phyloP scores from a whole-genome alignment of 2,888 invertebrate species.

The Lasioglossum oenotherae region DNA sequence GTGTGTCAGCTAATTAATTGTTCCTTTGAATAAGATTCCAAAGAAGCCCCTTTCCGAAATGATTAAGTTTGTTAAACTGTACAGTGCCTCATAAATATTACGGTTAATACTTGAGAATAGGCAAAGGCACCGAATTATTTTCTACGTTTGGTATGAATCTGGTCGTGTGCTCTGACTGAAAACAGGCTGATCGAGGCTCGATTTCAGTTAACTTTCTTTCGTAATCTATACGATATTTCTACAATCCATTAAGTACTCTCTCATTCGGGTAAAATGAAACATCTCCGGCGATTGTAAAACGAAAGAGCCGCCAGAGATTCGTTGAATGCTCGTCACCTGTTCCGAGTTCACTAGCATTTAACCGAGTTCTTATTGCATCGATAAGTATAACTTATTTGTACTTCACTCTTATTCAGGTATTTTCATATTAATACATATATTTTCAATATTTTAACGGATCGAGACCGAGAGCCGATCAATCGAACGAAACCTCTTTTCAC shows the following conservation, averaged over 20 bases:
- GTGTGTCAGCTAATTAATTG: background rate
- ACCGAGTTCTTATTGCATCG: conserved; percentile 1
- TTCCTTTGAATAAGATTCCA: background rate
- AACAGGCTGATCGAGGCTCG: background rate
- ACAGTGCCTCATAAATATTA: background rate
- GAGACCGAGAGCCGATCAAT: background rate
- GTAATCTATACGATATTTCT: background rate
- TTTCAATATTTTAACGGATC: background rate
- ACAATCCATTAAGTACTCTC: conserved; percentile 1
- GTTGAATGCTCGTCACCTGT: background rate
- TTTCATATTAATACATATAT: background rate
- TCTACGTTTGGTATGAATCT: background rate
- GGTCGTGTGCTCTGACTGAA: background rate
- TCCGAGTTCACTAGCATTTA: background rate
- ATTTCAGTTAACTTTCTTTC: background rate
- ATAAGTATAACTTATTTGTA: conserved; percentile 3
- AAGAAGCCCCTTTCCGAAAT: background rate
- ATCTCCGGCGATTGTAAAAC: background rate
- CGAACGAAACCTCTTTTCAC: background rate
- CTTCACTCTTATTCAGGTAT: conserved; percentile 8
- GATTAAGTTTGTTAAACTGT: background rate
- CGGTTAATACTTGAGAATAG: background rate
- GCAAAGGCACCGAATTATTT: conserved; percentile 1
- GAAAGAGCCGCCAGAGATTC: background rate
- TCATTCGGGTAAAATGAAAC: background rate